Evolutionary conservation across 2,888 invertebrate species (phyloP).

Genomic region (Drosophila infuscata): DNA sequence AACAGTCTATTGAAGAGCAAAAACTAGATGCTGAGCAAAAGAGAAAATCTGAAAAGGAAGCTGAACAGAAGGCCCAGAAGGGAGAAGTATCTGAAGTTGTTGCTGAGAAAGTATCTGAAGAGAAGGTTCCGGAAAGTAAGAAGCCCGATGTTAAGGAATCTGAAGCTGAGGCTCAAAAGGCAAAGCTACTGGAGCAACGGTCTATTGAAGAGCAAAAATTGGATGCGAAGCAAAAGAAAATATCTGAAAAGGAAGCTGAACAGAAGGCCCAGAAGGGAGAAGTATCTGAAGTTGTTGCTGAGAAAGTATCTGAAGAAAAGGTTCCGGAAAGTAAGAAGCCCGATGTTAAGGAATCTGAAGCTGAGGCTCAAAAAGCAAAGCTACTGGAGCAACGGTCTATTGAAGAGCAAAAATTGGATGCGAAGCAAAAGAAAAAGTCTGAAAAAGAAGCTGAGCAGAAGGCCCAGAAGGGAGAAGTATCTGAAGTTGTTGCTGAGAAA

Average conservation of each 20-base stretch:
- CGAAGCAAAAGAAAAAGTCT: neutral
- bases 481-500: slow-evolving; percentile 3
- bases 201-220: neutral
- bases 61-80: neutral
- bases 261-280: neutral
- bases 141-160: neutral
- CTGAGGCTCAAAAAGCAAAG: neutral
- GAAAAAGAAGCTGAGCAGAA: neutral
- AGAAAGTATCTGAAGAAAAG: neutral
- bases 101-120: neutral
- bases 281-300: neutral
- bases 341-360: neutral
- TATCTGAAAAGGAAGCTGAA: neutral
- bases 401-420: neutral
- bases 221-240: neutral
- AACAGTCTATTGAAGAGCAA: neutral
- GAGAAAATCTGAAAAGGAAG: neutral
- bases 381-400: neutral
- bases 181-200: neutral
- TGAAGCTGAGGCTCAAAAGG: neutral
- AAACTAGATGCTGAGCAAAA: rapidly evolving
- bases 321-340: neutral
- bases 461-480: neutral
- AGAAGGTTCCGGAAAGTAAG: neutral
- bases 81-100: neutral